Evolutionary conservation across 92 coral and sea anemone genomes (phyloP).

Genomic region (Desmophyllum pertusum): DNA sequence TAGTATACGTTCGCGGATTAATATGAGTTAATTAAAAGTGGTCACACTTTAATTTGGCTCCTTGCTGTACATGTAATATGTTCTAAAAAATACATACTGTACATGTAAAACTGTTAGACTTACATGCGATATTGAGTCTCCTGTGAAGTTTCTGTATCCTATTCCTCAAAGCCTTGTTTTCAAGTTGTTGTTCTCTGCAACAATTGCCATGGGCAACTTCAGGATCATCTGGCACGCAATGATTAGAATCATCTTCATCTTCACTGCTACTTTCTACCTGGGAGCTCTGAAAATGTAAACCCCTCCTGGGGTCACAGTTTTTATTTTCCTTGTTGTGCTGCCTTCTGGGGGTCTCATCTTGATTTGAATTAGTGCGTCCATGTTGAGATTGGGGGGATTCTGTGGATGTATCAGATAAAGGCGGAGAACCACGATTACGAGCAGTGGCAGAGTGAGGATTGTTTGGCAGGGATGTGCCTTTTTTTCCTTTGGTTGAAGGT

Average conservation of each 20-base stretch:
- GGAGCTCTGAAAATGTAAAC: conserved; percentile 31
- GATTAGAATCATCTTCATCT: not conserved
- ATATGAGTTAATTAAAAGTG: no score
- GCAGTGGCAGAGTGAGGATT: no score
- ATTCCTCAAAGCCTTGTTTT: not conserved
- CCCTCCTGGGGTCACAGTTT: conserved; percentile 21
- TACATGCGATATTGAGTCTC: not conserved
- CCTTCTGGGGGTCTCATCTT: not conserved
- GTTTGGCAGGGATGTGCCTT: no score
- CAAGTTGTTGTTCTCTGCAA: not conserved
- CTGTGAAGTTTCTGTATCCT: not conserved
- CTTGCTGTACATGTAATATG: no score
- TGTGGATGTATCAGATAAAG: no score
- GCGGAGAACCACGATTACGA: no score
- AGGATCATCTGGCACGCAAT: no score
- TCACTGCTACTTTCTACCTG: not conserved
- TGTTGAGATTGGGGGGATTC: no score
- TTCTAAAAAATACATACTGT: not conserved
- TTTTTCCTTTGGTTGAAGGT: no score
- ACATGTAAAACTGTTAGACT: not conserved
- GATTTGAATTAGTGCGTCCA: no score
- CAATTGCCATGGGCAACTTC: not conserved
- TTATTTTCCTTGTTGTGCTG: not conserved
- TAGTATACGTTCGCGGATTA: no score
- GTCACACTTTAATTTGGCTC: no score